phyloP scores from a whole-genome alignment of 2,797 vertebrate genomes.

The Catamblyrhynchus diadema region DNA sequence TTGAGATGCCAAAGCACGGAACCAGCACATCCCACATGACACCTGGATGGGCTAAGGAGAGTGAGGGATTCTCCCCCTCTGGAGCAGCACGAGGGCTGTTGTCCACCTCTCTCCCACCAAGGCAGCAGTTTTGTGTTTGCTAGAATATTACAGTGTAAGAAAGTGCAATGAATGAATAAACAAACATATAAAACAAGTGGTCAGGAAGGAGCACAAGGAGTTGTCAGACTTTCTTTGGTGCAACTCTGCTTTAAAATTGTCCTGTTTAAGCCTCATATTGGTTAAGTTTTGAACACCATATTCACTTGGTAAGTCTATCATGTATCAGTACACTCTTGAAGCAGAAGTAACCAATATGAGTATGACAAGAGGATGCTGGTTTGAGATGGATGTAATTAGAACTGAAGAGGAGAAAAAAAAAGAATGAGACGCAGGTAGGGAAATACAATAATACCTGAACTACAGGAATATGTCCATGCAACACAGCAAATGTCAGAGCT shows the following conservation, averaged over 20 bases:
- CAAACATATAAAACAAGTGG: slow-evolving; percentile 56
- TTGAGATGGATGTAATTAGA: slow-evolving; percentile 59
- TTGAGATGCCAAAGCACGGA: slow-evolving; percentile 31
- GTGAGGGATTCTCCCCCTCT: background rate
- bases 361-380: slow-evolving; percentile 56
- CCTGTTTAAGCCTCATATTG: slow-evolving; percentile 69
- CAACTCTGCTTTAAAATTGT: slow-evolving; percentile 49
- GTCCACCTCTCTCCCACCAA: background rate
- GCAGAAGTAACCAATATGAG: slow-evolving; percentile 75
- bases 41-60: background rate
- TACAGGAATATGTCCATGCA: slow-evolving; percentile 98
- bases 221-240: slow-evolving; percentile 64
- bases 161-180: slow-evolving; percentile 56
- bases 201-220: slow-evolving; percentile 66
- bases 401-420: slow-evolving; percentile 62
- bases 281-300: slow-evolving; percentile 46
- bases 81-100: background rate
- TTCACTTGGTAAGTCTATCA: slow-evolving; percentile 11
- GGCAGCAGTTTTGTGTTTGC: background rate
- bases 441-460: slow-evolving; percentile 91
- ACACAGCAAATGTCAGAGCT: slow-evolving; percentile 97
- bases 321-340: slow-evolving; percentile 52
- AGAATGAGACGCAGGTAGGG: slow-evolving; percentile 73
- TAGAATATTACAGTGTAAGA: background rate
- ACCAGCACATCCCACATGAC: background rate